phyloP scores from a whole-genome alignment of 2,797 vertebrate genomes.

The Notolepis coatsorum region DNA sequence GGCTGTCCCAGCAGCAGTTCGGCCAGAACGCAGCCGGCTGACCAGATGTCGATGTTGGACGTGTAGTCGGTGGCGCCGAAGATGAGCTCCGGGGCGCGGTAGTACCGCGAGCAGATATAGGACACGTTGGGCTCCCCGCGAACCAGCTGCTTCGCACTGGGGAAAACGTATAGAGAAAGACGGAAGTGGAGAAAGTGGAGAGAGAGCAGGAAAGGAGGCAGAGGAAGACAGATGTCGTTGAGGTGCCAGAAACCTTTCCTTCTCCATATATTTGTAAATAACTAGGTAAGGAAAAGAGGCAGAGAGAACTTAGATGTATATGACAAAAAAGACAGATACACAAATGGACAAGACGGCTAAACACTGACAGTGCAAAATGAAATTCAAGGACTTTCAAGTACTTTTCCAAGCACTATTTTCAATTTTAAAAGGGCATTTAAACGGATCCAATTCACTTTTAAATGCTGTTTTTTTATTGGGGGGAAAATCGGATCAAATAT shows the following conservation, averaged over 20 bases:
- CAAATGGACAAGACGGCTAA: not conserved
- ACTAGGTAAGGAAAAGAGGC: too few species aligned
- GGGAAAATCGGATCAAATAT: too few species aligned
- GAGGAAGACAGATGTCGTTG: not conserved
- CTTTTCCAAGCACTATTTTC: too few species aligned
- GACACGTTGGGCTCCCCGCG: constrained; percentile 94
- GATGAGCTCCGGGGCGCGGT: constrained; percentile 95
- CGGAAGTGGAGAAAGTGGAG: constrained; percentile 19
- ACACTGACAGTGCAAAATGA: too few species aligned
- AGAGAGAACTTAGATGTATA: constrained; percentile 17
- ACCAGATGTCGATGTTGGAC: constrained; percentile 96
- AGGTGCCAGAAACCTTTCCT: not conserved
- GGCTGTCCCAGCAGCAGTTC: constrained; percentile 94
- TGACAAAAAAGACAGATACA: constrained; percentile 4
- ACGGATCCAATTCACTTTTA: too few species aligned
- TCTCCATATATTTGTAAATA: too few species aligned
- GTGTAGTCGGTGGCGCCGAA: constrained; percentile 97
- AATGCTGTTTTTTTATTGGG: too few species aligned
- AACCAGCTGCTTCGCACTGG: constrained; percentile 93
- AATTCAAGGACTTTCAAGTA: too few species aligned
- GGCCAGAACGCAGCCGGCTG: constrained; percentile 93
- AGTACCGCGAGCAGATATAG: constrained; percentile 97
- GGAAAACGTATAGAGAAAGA: not conserved
- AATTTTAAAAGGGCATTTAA: too few species aligned
- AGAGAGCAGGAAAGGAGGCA: constrained; percentile 8